phyloP scores from a whole-genome alignment of 1,140 invertebrate species.

The Ptiloglossa arizonensis region DNA sequence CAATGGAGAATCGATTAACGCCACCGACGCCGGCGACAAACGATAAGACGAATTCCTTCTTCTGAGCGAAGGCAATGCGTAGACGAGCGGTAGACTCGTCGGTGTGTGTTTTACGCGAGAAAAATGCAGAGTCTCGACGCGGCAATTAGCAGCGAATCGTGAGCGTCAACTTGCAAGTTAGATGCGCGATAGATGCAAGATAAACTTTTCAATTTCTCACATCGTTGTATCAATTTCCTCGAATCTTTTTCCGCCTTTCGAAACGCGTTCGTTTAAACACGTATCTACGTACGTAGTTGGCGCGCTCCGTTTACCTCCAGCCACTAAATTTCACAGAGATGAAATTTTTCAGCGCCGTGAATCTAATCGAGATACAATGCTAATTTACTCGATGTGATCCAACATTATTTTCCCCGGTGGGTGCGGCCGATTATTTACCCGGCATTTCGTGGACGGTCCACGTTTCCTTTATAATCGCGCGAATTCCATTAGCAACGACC shows the following conservation, averaged over 20 bases:
- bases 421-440: conserved; percentile 40
- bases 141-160: conserved; percentile 18
- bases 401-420: conserved; percentile 2
- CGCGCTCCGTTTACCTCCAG: neutral
- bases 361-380: conserved; percentile 48
- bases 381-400: conserved; percentile 32
- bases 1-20: conserved; percentile 60
- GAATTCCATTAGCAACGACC: conserved; percentile 33
- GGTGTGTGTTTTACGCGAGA: conserved; percentile 1
- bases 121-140: neutral
- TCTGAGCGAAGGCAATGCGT: no score
- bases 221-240: no score
- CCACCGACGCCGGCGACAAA: neutral
- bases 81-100: neutral
- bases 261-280: neutral
- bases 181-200: no score
- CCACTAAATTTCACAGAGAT: neutral
- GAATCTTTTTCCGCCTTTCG: neutral
- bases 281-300: no score
- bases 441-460: conserved; percentile 4
- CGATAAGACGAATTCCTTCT: conserved; percentile 23
- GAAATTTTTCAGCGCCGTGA: neutral
- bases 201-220: no score
- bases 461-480: conserved; percentile 35
- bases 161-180: conserved; percentile 8